These are phyloP conservation scores for Tragopan temminckii DNA, from an alignment of 2,797 vertebrate species.

Conservation along the genomic window DNA sequence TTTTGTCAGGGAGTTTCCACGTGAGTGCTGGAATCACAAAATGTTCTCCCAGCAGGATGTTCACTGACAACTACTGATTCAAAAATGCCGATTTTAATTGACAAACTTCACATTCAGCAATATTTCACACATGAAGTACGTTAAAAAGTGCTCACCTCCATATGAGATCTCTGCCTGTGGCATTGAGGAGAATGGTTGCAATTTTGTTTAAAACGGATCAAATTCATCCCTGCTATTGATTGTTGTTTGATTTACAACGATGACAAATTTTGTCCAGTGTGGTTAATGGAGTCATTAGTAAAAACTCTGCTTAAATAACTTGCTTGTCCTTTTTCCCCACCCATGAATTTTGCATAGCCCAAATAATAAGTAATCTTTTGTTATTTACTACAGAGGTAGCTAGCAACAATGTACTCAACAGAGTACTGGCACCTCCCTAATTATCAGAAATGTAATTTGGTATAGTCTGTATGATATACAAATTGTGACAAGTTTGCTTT, in stretches of 20 bases:
- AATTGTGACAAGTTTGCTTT: conserved; percentile 60
- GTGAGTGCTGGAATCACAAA: background rate
- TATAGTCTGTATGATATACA: conserved; percentile 8
- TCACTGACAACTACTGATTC: background rate
- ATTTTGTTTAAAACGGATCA: conserved; percentile 29
- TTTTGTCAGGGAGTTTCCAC: background rate
- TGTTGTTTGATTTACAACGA: background rate
- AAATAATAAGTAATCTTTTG: background rate
- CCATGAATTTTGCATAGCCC: background rate
- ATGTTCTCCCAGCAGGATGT: background rate
- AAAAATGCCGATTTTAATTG: conserved; percentile 50
- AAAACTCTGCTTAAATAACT: background rate
- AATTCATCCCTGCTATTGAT: background rate
- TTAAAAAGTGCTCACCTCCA: conserved; percentile 36
- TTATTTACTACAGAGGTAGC: background rate
- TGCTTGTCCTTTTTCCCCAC: background rate
- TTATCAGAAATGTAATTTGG: conserved; percentile 14
- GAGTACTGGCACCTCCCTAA: conserved; percentile 10
- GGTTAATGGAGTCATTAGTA: background rate
- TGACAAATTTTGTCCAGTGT: background rate
- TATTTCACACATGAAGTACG: conserved; percentile 9
- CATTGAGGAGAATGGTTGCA: background rate
- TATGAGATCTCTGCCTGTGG: conserved; percentile 4
- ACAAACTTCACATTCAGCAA: conserved; percentile 32
- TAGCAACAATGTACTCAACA: background rate